These are phyloP conservation scores for Scaptomyza tumidula DNA, from an alignment of 2,888 invertebrate species.

Conservation along the genomic window DNA sequence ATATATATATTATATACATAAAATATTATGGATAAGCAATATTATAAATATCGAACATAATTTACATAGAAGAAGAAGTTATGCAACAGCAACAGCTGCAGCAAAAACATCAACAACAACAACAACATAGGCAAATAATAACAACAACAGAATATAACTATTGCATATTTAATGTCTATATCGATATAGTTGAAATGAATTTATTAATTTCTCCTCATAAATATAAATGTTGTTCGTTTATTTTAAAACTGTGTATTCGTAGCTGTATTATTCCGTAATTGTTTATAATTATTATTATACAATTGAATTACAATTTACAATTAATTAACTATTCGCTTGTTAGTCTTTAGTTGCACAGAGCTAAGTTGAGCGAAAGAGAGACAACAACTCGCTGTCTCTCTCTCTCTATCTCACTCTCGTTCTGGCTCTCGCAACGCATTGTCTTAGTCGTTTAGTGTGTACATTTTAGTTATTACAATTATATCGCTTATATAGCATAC, in stretches of 20 bases:
- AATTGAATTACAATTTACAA: constrained; percentile 45
- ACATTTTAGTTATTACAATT: constrained; percentile 77
- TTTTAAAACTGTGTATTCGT: constrained; percentile 36
- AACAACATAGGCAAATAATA: constrained; percentile 6
- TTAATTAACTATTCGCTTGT: constrained; percentile 47
- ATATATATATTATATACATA: constrained; percentile 22
- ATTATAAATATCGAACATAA: constrained; percentile 42
- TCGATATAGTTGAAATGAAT: constrained; percentile 74
- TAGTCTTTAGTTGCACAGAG: constrained; percentile 61
- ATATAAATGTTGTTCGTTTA: constrained; percentile 68
- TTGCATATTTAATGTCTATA: constrained; percentile 48
- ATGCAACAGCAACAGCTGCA: constrained; percentile 31
- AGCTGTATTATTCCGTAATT: constrained; percentile 37
- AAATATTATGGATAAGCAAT: constrained; percentile 50
- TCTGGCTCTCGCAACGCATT: constrained; percentile 62
- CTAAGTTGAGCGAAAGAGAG: constrained; percentile 12
- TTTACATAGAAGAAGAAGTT: constrained; percentile 44
- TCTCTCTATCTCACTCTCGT: constrained; percentile 1
- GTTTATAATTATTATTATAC: constrained; percentile 44
- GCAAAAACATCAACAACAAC: constrained; percentile 28
- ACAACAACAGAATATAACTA: constrained; percentile 17
- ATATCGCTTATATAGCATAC: constrained; percentile 71
- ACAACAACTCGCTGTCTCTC: background rate
- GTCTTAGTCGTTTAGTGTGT: constrained; percentile 78
- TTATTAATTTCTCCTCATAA: constrained; percentile 76